These are phyloP conservation scores for Ferdinandea cuprea DNA, from an alignment of 2,888 invertebrate genomes.

Conservation along the genomic window DNA sequence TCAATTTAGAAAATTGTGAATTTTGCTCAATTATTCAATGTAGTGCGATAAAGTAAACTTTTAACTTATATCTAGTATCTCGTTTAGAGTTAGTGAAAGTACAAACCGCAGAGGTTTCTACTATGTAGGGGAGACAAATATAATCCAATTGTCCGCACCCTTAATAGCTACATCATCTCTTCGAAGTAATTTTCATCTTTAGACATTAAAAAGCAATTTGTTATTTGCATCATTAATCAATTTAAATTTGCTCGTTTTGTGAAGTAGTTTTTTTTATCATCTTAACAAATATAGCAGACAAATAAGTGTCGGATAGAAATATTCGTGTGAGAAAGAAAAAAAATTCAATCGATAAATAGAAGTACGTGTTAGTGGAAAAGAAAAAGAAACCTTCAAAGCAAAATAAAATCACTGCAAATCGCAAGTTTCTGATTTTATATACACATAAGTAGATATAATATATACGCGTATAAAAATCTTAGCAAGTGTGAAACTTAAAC, in stretches of 20 bases:
- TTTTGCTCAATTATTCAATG: not conserved
- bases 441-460: constrained; percentile 6
- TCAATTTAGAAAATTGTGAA: constrained; percentile 8
- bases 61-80: not conserved
- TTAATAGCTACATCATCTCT: constrained; percentile 43
- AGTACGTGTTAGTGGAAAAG: constrained; percentile 13
- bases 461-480: not conserved
- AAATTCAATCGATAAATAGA: constrained; percentile 49
- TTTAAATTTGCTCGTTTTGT: constrained; percentile 27
- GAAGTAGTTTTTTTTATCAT: too few relatives aligned
- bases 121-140: constrained; percentile 60
- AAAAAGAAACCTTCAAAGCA: constrained; percentile 25
- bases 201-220: constrained; percentile 18
- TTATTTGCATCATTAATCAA: constrained; percentile 37
- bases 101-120: constrained; percentile 6
- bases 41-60: not conserved
- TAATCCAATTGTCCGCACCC: constrained; percentile 63
- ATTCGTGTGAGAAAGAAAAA: not conserved
- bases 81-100: constrained; percentile 30
- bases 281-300: not conserved
- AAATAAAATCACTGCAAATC: constrained; percentile 34
- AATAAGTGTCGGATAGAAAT: constrained; percentile 1
- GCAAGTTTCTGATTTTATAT: constrained; percentile 15
- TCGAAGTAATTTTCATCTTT: constrained; percentile 40
- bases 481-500: constrained; percentile 29